Conservation (phyloP, 2,113 vertebrate species). For the Thymallus thymallus region DNA sequence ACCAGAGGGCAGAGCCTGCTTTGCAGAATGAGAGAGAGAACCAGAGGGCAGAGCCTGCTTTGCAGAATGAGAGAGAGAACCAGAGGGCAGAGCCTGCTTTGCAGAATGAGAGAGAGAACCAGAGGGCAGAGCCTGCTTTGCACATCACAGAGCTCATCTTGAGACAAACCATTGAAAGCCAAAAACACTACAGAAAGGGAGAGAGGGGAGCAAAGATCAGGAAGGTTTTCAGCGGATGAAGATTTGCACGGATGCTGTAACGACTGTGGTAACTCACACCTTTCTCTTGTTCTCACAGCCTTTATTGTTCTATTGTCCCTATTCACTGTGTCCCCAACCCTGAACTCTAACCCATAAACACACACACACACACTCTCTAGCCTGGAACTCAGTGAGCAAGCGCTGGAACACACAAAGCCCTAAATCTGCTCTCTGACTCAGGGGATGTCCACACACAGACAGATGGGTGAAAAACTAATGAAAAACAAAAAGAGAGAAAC, state of each 20-base stretch:
- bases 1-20: too few relatives aligned
- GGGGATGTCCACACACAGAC: background rate
- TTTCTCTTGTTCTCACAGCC: background rate
- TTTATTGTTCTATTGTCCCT: background rate
- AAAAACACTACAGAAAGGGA: slow-evolving; percentile 5
- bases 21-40: too few relatives aligned
- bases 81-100: too few relatives aligned
- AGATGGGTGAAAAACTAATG: background rate
- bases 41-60: too few relatives aligned
- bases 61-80: too few relatives aligned
- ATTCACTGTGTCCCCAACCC: background rate
- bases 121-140: slow-evolving; percentile 13
- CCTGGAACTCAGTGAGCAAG: background rate
- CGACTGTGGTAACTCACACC: background rate
- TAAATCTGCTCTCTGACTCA: background rate
- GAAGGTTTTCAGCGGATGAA: background rate
- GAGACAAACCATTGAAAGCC: slow-evolving; percentile 9
- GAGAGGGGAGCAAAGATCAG: background rate
- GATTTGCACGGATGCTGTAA: background rate
- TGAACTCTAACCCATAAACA: background rate
- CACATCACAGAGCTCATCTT: slow-evolving; percentile 9
- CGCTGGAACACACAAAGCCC: background rate
- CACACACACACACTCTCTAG: background rate
- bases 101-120: background rate
- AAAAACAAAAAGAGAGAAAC: background rate